phyloP scores from a whole-genome alignment of 1,140 invertebrate species.

The Drosophila bocqueti region DNA sequence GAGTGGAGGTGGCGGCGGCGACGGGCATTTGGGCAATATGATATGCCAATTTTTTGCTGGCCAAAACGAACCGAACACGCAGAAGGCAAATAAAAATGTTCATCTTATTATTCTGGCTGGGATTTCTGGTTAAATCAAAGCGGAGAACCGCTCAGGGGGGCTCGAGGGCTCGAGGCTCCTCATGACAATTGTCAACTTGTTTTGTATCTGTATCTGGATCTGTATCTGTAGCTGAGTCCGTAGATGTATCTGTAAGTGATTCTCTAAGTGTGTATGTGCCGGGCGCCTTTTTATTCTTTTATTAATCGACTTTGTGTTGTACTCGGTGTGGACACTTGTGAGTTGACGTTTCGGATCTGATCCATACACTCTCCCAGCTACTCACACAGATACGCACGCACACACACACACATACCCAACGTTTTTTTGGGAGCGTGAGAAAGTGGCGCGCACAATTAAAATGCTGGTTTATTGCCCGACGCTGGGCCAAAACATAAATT shows the following conservation, averaged over 20 bases:
- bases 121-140: conserved; percentile 78
- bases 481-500: conserved; percentile 74
- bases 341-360: conserved; percentile 65
- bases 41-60: conserved; percentile 71
- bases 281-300: conserved; percentile 79
- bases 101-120: conserved; percentile 79
- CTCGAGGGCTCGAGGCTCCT: conserved; percentile 36
- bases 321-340: conserved; percentile 60
- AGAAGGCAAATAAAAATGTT: conserved; percentile 73
- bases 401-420: conserved; percentile 2
- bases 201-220: conserved; percentile 26
- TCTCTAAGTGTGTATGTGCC: conserved; percentile 10
- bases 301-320: conserved; percentile 74
- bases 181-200: conserved; percentile 83
- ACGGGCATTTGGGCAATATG: conserved; percentile 39
- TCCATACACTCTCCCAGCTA: conserved; percentile 7
- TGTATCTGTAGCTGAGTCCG: conserved; percentile 2
- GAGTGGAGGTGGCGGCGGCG: conserved; percentile 30
- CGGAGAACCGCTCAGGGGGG: conserved; percentile 14
- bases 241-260: neutral
- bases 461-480: conserved; percentile 74
- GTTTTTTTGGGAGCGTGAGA: conserved; percentile 76
- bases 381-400: conserved; percentile 4
- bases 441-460: conserved; percentile 80
- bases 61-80: conserved; percentile 30